Base-by-base conservation (phyloP, 1,140 invertebrate genomes). In the Caenorhabditis tropicalis region DNA sequence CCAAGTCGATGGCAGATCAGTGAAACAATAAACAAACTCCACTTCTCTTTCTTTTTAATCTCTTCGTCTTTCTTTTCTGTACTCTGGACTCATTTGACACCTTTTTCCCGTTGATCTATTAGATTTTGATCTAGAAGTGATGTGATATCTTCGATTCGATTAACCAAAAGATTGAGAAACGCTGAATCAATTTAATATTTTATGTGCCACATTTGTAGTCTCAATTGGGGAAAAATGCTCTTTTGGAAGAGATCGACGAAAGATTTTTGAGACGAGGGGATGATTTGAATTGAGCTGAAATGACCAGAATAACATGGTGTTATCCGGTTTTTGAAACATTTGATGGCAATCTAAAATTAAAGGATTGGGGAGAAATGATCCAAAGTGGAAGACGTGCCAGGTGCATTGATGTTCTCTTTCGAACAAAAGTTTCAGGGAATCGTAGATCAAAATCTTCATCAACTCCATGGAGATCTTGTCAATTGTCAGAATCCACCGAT, bases 101-200 rank as follows among this genome's bases (percentile, higher is more conserved):
- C 39, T 43, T 12, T 19, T 3, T 10, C 24, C 49, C 0, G 12
- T 27, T 33, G 36, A 36, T 65, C 58, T 33, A 65, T 65, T 65
- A 65, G 31, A 65, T 65, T 65, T 33, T 65, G 58, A 65, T 65
- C 58, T 65, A 31, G 19, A 58, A 65, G n/a, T 65, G 58, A 65
- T 65, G 58, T 65, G 31, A 65, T 21, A 33, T 7, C 7, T 19
- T 33, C 36, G 58, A 65, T 58, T 27, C 21, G 31, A 65, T 65
- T 65, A 36, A 10, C 21, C 7, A 24, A n/a, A 56, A 24, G 24
- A 56, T 24, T 27, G 21, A 24, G 53, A 56, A 24, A n/a, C n/a
- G 53, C 1, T 56, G 29, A 56, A 56, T 27, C 21, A n/a, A 27
- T 56, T n/a, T 21, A 56, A 9, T 56, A 24, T 5, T 15, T 56